Evolutionary conservation across 1,140 invertebrate genomes (phyloP).

Genomic region (Cotesia vestalis): DNA sequence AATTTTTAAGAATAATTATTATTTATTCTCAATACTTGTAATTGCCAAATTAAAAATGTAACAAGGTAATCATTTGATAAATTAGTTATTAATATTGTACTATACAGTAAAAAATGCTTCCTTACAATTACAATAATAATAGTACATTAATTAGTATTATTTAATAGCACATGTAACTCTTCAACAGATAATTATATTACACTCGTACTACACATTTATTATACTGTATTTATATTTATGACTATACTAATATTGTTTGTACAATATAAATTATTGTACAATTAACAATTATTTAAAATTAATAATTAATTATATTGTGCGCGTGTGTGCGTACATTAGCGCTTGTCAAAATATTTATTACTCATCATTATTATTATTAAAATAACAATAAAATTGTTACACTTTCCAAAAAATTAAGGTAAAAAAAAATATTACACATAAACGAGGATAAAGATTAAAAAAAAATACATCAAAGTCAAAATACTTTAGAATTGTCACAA

Average conservation of each 20-base stretch:
- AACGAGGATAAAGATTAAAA: slow-evolving; percentile 1
- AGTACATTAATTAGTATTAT: slow-evolving; percentile 8
- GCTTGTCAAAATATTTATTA: not conserved
- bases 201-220: not conserved
- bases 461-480: not conserved
- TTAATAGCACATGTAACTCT: slow-evolving; percentile 19
- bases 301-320: slow-evolving; percentile 5
- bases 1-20: slow-evolving; percentile 7
- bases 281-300: slow-evolving; percentile 15
- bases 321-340: slow-evolving; percentile 28
- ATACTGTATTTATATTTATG: slow-evolving; percentile 22
- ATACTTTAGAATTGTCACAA: no score
- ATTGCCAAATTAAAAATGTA: not conserved
- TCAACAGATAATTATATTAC: slow-evolving; percentile 24
- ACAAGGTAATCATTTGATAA: not conserved
- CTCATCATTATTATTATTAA: not conserved
- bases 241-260: slow-evolving; percentile 26
- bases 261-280: slow-evolving; percentile 26
- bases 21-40: not conserved
- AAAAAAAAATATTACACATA: slow-evolving; percentile 1
- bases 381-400: not conserved
- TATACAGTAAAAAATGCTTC: not conserved
- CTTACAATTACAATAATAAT: slow-evolving; percentile 9
- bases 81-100: not conserved
- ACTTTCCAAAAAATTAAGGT: not conserved